phyloP scores from a whole-genome alignment of 2,888 invertebrate genomes.

The Coelinius sp. region DNA sequence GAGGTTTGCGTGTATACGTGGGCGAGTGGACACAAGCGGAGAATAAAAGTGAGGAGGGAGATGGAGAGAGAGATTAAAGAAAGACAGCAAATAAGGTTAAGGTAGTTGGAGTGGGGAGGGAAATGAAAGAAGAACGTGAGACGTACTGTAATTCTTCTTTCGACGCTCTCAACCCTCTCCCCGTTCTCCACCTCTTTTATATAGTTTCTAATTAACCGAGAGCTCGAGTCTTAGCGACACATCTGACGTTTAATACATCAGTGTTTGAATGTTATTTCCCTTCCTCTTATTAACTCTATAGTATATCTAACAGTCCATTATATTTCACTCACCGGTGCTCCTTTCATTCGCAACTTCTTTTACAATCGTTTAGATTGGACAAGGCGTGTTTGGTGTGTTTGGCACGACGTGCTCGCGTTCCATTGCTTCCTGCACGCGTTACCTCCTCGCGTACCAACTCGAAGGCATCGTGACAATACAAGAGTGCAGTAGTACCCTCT shows the following conservation, averaged over 20 bases:
- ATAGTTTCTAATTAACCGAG: constrained; percentile 61
- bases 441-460: constrained; percentile 31
- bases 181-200: constrained; percentile 39
- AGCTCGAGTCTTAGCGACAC: constrained; percentile 50
- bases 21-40: constrained; percentile 35
- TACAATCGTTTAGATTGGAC: constrained; percentile 47
- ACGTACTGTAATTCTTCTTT: constrained; percentile 50
- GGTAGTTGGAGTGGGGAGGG: constrained; percentile 39
- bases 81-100: constrained; percentile 22
- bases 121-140: constrained; percentile 47
- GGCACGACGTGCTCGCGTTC: constrained; percentile 16
- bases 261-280: constrained; percentile 6
- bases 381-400: constrained; percentile 34
- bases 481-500: constrained; percentile 42
- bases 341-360: constrained; percentile 40
- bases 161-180: constrained; percentile 32
- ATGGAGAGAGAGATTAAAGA: constrained; percentile 26
- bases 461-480: constrained; percentile 41
- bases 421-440: constrained; percentile 34
- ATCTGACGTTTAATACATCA: constrained; percentile 45
- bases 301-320: constrained; percentile 39
- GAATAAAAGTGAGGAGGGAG: constrained; percentile 25
- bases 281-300: constrained; percentile 11
- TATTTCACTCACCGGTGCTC: constrained; percentile 41
- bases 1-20: constrained; percentile 41